Base-by-base conservation (phyloP, 2,888 invertebrate species). In the Yponomeuta evonymella region DNA sequence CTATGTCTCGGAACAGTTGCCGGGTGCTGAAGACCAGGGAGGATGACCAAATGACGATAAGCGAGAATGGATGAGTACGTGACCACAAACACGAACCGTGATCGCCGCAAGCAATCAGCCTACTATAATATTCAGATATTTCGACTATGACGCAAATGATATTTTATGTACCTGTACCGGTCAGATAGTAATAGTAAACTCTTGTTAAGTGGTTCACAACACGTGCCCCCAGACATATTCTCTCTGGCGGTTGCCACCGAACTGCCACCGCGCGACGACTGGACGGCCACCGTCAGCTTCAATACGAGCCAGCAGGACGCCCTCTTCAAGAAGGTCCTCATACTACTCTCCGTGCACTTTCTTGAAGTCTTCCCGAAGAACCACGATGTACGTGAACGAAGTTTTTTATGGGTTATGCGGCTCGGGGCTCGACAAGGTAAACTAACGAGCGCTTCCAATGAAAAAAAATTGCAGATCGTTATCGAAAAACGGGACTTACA, bases 241-340 rank as follows among this genome's bases (percentile, higher is more conserved):
- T 76, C 86, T 0, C 73, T 92, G 36, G 79, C 89, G 0, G 89
- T 92, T 0, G 51, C 79, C 4, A 86, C 89, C 0, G 91, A 92
- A 73, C 15, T 90, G 8, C 89, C 90, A 0, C 75, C 75, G 0
- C 77, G 80, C 15, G 64, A 72, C 0, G 84, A 83, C 71, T 91
- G 90, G 91, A 81, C 80, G 0, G 71, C 73, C 1, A 75, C 76
- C 0, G 87, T 90, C 0, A 80, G 75, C 67, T 83, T 90, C 72
- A 83, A 78, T 69, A 83, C 80, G 0, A 63, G 75, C 0, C 86
- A 84, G 63, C 30, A 74, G 2, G 90, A 91, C 71, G 88, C 86
- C 0, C 79, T 82, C 33, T 91, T 90, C 73, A 92, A 92, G 77
- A 90, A 85, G 73, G 72, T 74, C 2, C 81, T 92, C 4, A 85